phyloP scores from a whole-genome alignment of 2,113 vertebrate species.

The Brienomyrus longianalis region DNA sequence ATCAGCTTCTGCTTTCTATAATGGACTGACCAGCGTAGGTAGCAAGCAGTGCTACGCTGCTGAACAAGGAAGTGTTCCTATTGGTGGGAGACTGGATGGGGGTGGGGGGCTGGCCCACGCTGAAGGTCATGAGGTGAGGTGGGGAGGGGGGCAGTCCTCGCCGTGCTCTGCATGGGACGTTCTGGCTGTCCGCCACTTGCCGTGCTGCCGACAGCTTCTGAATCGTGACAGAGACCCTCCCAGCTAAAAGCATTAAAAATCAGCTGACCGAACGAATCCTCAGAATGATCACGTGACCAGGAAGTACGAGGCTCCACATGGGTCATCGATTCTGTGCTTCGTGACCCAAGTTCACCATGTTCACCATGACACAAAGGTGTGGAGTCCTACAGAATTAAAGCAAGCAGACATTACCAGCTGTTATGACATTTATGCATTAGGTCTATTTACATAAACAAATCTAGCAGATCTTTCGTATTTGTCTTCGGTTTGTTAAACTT shows the following conservation, averaged over 20 bases:
- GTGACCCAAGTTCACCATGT: not conserved
- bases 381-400: not conserved
- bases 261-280: not conserved
- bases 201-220: not conserved
- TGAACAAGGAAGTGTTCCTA: not conserved
- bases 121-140: not conserved
- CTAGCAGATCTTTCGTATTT: not conserved
- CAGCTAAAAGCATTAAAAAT: not conserved
- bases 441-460: not conserved
- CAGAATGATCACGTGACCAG: not conserved
- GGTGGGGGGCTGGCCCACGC: not conserved
- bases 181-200: not conserved
- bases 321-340: not conserved
- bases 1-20: not conserved
- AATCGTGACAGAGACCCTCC: not conserved
- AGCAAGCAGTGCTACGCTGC: not conserved
- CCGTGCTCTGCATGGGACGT: not conserved
- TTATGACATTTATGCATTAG: too few relatives aligned
- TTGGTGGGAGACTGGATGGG: not conserved
- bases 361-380: not conserved
- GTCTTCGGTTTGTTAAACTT: not conserved
- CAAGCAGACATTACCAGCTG: not conserved
- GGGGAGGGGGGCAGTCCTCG: not conserved
- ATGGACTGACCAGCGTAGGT: not conserved
- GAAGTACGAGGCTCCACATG: not conserved